Evolutionary conservation across 2,888 invertebrate species (phyloP).

Genomic region (Beris chalybata): DNA sequence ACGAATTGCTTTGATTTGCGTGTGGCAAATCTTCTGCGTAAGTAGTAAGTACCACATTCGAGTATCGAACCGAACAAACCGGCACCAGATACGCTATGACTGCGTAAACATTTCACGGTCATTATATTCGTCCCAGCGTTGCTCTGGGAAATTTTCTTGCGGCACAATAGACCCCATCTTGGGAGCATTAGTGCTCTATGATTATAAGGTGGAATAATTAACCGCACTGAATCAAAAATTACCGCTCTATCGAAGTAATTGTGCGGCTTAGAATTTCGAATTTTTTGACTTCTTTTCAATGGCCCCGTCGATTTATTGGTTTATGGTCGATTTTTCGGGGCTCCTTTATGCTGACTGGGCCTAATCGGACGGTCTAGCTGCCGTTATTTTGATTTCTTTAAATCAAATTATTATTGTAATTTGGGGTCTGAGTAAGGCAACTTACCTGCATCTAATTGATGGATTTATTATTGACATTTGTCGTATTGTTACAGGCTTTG

Average conservation of each 20-base stretch:
- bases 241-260: conserved; percentile 26
- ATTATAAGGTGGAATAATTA: conserved; percentile 32
- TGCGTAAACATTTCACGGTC: conserved; percentile 28
- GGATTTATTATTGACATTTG: no score
- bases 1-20: conserved; percentile 25
- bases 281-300: conserved; percentile 24
- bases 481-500: no score
- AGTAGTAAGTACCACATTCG: not conserved
- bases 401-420: no score
- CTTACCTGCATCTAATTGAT: no score
- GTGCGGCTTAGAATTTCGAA: conserved; percentile 16
- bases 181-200: conserved; percentile 26
- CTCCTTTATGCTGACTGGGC: no score
- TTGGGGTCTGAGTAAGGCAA: no score
- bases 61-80: not conserved
- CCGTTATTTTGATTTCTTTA: no score
- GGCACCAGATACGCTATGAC: not conserved
- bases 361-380: no score
- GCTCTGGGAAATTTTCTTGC: conserved; percentile 18
- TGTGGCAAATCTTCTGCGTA: conserved; percentile 27
- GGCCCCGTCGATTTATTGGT: not conserved
- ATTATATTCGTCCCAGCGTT: conserved; percentile 26
- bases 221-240: conserved; percentile 31
- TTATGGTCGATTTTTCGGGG: not conserved
- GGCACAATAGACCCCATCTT: conserved; percentile 21